Evolutionary conservation across 2,113 vertebrate genomes (phyloP), one percentile per base, ranked within the genome.

Genomic region (Periophthalmodon schlosseri): DNA sequence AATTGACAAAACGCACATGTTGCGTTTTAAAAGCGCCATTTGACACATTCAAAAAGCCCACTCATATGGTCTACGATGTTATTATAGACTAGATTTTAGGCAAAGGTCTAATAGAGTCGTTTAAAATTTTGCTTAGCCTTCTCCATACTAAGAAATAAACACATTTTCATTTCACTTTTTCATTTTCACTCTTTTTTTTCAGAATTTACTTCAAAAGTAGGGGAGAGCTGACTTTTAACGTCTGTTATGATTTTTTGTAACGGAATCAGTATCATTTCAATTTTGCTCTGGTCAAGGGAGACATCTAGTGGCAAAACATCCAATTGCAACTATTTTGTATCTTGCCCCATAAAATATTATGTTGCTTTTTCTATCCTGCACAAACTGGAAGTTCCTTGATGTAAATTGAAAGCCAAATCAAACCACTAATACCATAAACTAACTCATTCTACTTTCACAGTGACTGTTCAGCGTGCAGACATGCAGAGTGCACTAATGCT

Each of bases 1-100:
- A 93, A 91, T 91, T 85, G 78, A 90, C 69, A 72, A 73, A 88
- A 86, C 46, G 75, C 84, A 76, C 80, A 69, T 77, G 83, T 77
- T 83, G 84, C 82, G 50, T 76, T 69, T 81, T 72, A 50, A 14
- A 66, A 68, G 39, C 47, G 64, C 69, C 68, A 24, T 79, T 46
- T 75, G 23, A 68, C 61, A 89, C 73, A 52, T 58, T 63, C 71
- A 70, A 63, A 47, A 44, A 4, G 14, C 23, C 21, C 21, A 28
- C 20, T 0, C 9, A 39, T 36, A 68, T 15, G 5, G 6, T 1
- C 10, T 15, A 33, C 4, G 16, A 7, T 16, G 50, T 20, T 52
- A 20, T 52, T 52, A 52, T 20, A 44, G 39, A 11, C 2, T 10
- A 44, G 9, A 52, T 20, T 28, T 28, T 28, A 60, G 0, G 23